Percentiles rank a stretch among this genome's conserved stretches.
Evolutionary conservation across 1,140 invertebrate genomes (phyloP).

Genomic region (Aradophagus sp.): DNA sequence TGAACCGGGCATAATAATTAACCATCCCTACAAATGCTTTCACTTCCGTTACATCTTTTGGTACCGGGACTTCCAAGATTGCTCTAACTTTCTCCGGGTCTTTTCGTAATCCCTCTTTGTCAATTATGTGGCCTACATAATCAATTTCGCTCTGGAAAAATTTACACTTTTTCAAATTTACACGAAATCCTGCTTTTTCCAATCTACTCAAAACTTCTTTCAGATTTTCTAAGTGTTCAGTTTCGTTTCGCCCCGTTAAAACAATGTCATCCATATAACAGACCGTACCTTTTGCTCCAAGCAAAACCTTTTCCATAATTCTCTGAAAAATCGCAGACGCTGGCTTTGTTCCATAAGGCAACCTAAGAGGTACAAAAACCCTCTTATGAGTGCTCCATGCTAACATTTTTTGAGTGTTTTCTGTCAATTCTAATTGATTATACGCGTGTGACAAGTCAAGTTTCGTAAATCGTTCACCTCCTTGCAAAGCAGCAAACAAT

Average conservation of each 20-base stretch:
- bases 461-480: conserved; percentile 62
- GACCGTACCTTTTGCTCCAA: conserved; percentile 53
- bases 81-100: conserved; percentile 60
- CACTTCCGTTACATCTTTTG: conserved; percentile 64
- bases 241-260: conserved; percentile 36
- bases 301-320: conserved; percentile 63
- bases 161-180: conserved; percentile 54
- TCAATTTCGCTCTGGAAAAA: conserved; percentile 49
- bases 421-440: conserved; percentile 63
- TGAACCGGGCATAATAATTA: conserved; percentile 72
- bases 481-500: conserved; percentile 49
- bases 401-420: conserved; percentile 59
- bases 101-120: conserved; percentile 59
- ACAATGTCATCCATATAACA: conserved; percentile 62
- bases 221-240: conserved; percentile 58
- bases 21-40: conserved; percentile 72
- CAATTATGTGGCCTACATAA: conserved; percentile 63
- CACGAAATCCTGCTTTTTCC: conserved; percentile 15
- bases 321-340: conserved; percentile 56
- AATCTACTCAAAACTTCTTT: conserved; percentile 51
- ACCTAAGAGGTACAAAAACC: conserved; percentile 61
- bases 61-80: conserved; percentile 62
- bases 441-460: conserved; percentile 68
- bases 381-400: conserved; percentile 67
- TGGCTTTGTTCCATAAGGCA: conserved; percentile 61